Conservation (phyloP, 2,113 vertebrate genomes). For the Rana temporaria region DNA sequence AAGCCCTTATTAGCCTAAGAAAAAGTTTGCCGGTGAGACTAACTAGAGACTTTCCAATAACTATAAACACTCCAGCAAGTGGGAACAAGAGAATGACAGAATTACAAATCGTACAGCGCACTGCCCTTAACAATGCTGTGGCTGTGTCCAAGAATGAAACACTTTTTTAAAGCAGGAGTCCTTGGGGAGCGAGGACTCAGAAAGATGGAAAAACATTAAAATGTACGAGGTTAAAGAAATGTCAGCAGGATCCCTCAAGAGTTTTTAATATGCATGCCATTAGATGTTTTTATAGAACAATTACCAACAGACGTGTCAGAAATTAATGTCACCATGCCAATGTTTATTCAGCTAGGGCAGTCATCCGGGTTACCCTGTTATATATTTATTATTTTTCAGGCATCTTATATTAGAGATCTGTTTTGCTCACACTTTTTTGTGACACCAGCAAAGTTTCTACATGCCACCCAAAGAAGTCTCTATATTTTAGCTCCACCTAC, state of each 20-base stretch:
- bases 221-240: conserved; percentile 62
- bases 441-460: not conserved
- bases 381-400: too few relatives aligned
- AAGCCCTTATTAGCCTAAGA: conserved; percentile 85
- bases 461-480: not conserved
- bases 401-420: too few relatives aligned
- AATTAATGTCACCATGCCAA: conserved; percentile 26
- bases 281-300: conserved; percentile 31
- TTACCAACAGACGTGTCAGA: conserved; percentile 48
- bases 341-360: conserved; percentile 25
- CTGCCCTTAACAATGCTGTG: conserved; percentile 27
- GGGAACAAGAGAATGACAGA: conserved; percentile 41
- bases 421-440: too few relatives aligned
- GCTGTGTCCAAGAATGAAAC: conserved; percentile 22
- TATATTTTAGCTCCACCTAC: too few relatives aligned
- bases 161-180: conserved; percentile 34
- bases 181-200: conserved; percentile 34
- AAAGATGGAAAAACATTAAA: conserved; percentile 57
- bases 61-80: conserved; percentile 74
- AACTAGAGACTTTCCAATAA: conserved; percentile 87
- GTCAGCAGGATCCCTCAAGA: conserved; percentile 54
- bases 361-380: not conserved
- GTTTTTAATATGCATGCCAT: not conserved
- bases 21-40: conserved; percentile 82
- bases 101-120: not conserved